Conservation (phyloP, 2,888 invertebrate genomes). For the Apodemia mormo region DNA sequence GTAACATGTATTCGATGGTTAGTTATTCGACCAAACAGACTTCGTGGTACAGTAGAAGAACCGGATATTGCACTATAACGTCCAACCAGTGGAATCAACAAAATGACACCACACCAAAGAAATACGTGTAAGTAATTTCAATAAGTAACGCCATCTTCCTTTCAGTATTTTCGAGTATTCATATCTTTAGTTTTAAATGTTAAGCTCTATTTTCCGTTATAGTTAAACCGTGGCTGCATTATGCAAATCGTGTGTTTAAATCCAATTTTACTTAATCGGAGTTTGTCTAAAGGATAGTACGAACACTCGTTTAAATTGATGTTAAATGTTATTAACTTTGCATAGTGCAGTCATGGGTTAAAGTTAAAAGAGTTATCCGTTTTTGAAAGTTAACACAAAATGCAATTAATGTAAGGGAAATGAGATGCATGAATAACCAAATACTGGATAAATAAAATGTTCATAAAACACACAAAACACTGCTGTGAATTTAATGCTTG, state of each 20-base stretch:
- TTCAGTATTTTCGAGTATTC: constrained; percentile 76
- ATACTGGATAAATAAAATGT: too few species aligned
- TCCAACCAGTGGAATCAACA: constrained; percentile 68
- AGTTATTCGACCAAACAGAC: not conserved
- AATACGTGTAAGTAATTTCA: constrained; percentile 65
- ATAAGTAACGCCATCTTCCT: constrained; percentile 65
- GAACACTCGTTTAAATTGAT: not conserved
- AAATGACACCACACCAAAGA: constrained; percentile 80
- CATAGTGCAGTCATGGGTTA: not conserved
- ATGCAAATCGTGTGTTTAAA: not conserved
- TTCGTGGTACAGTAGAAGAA: constrained; percentile 13
- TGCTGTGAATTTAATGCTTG: too few species aligned
- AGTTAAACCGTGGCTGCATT: not conserved
- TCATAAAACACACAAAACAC: too few species aligned
- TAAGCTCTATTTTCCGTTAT: constrained; percentile 34
- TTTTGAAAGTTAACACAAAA: not conserved
- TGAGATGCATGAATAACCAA: too few species aligned
- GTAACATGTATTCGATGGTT: not conserved
- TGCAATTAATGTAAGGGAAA: not conserved
- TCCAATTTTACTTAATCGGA: not conserved
- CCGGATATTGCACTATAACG: constrained; percentile 60
- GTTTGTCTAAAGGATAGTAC: not conserved
- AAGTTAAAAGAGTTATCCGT: not conserved
- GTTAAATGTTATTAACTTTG: not conserved
- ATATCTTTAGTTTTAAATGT: constrained; percentile 39